Conservation (phyloP, 1,140 invertebrate genomes). For the Brachionus angularis region DNA sequence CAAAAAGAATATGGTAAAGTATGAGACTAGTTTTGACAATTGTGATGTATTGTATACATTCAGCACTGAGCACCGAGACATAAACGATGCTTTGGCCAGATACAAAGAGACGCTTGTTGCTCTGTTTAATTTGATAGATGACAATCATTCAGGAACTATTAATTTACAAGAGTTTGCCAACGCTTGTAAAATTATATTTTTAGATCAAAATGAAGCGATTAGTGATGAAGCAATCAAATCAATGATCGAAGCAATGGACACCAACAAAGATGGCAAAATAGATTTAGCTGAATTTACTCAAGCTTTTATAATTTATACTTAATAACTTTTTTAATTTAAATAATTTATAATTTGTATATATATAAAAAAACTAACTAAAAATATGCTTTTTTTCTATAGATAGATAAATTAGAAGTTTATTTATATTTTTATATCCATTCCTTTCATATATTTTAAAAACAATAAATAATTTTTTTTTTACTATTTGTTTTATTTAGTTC, state of each 20-base stretch:
- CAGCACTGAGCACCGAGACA: slow-evolving; percentile 10
- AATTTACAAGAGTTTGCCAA: slow-evolving; percentile 43
- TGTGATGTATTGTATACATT: slow-evolving; percentile 61
- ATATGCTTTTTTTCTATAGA: no score
- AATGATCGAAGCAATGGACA: slow-evolving; percentile 76
- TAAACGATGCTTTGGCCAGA: slow-evolving; percentile 35
- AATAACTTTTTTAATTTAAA: no score
- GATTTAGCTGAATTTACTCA: slow-evolving; percentile 83
- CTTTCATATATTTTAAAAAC: no score
- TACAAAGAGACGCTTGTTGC: slow-evolving; percentile 40
- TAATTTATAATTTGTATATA: background rate
- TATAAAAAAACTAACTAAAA: background rate
- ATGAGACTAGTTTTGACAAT: slow-evolving; percentile 66
- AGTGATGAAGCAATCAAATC: slow-evolving; percentile 62
- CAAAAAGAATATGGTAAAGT: slow-evolving; percentile 64
- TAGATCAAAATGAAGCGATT: slow-evolving; percentile 40
- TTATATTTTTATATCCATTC: no score
- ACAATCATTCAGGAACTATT: slow-evolving; percentile 43
- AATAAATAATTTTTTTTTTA: no score
- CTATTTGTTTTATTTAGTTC: no score
- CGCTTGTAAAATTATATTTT: slow-evolving; percentile 43
- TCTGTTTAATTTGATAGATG: slow-evolving; percentile 39
- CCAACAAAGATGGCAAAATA: slow-evolving; percentile 81
- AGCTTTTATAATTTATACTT: slow-evolving; percentile 42
- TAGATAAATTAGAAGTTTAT: no score